Percentiles rank a stretch among this genome's conserved stretches.
Conservation (phyloP, 2,888 invertebrate genomes). For the Suillia variegata region DNA sequence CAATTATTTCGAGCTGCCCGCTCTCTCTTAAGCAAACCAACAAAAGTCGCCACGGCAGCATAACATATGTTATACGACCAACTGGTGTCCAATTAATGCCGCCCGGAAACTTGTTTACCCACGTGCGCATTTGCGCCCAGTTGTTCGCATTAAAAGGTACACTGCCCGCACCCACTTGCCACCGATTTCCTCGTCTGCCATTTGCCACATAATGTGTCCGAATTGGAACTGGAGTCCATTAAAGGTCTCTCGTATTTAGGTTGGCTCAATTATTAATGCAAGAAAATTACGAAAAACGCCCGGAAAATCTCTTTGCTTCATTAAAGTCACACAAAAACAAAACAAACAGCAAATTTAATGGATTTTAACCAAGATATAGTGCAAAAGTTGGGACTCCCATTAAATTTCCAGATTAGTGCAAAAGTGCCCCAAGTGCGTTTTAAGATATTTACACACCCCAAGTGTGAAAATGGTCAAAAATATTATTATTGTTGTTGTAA, state of each 20-base stretch:
- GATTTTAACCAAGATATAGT: background rate
- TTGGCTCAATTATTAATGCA: background rate
- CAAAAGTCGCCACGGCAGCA: too few species aligned
- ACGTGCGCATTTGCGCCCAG: background rate
- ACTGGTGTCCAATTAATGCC: conserved; percentile 50
- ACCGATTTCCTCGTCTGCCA: conserved; percentile 2
- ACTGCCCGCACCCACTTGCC: background rate
- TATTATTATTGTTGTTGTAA: too few species aligned
- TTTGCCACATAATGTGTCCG: background rate
- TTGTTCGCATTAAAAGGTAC: background rate
- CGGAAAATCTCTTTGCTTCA: background rate
- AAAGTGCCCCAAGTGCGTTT: too few species aligned
- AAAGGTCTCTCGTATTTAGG: background rate
- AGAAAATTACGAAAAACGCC: background rate
- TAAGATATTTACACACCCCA: too few species aligned
- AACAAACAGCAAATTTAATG: background rate
- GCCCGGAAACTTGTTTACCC: conserved; percentile 46
- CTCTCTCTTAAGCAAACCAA: too few species aligned
- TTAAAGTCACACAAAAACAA: too few species aligned
- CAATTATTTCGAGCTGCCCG: too few species aligned
- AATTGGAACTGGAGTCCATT: background rate
- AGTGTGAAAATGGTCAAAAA: too few species aligned
- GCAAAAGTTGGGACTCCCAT: too few species aligned
- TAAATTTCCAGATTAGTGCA: too few species aligned
- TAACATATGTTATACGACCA: conserved; percentile 34